phyloP scores from a whole-genome alignment of 2,888 invertebrate species.

The Leucoma salicis region DNA sequence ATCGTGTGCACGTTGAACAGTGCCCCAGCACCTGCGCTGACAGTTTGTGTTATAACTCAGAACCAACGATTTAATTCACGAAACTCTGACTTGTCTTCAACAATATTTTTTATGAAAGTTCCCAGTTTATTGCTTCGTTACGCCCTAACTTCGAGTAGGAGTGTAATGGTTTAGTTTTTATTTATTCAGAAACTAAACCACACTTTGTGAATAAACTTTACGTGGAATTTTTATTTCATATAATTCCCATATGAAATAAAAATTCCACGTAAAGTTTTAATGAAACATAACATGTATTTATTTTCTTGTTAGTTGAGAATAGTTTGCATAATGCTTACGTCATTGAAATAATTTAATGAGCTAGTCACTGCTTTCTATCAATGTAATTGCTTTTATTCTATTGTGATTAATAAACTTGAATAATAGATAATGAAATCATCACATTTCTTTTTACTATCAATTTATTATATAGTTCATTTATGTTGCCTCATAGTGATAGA shows the following conservation, averaged over 20 bases:
- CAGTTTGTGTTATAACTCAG: constrained; percentile 76
- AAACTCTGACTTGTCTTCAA: constrained; percentile 69
- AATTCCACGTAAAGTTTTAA: constrained; percentile 36
- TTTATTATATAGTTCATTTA: no score
- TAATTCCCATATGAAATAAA: no score
- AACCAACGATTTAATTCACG: constrained; percentile 77
- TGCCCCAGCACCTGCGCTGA: constrained; percentile 72
- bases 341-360: constrained; percentile 20
- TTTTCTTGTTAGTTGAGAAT: constrained; percentile 29
- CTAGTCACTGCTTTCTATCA: constrained; percentile 8
- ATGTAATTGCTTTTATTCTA: constrained; percentile 7
- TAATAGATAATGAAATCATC: no score
- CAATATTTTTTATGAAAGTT: constrained; percentile 65
- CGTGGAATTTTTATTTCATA: constrained; percentile 37
- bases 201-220: constrained; percentile 41
- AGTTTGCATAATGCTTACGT: constrained; percentile 32
- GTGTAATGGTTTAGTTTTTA: constrained; percentile 39
- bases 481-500: no score
- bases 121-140: constrained; percentile 39
- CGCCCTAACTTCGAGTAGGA: constrained; percentile 36
- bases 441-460: no score
- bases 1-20: constrained; percentile 55
- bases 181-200: no score
- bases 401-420: no score
- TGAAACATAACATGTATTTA: constrained; percentile 34